phyloP scores from a whole-genome alignment of 2,888 invertebrate genomes.

The Microctonus aethiopoides region DNA sequence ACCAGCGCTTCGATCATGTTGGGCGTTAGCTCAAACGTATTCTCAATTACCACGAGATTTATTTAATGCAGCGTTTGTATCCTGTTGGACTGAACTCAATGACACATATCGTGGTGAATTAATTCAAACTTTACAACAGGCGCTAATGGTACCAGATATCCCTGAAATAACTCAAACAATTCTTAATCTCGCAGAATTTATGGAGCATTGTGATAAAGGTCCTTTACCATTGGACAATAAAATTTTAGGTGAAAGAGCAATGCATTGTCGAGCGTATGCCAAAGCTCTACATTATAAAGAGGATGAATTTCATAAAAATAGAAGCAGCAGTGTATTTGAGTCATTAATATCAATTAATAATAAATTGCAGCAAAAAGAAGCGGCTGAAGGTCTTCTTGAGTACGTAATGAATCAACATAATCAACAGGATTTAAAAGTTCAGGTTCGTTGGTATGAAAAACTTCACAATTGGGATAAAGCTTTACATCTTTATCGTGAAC shows the following conservation, averaged over 20 bases:
- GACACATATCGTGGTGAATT: constrained; percentile 85
- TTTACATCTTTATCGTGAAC: constrained; percentile 84
- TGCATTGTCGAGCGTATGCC: constrained; percentile 90
- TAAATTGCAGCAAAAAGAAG: constrained; percentile 97
- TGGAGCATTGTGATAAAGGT: constrained; percentile 99
- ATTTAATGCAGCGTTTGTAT: constrained; percentile 98
- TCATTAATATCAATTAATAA: constrained; percentile 97
- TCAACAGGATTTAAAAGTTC: constrained; percentile 70
- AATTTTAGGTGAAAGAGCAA: constrained; percentile 90
- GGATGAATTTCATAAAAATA: constrained; percentile 89
- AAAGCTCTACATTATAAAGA: constrained; percentile 91
- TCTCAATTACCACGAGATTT: constrained; percentile 94
- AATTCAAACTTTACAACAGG: constrained; percentile 87
- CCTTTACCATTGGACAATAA: constrained; percentile 90
- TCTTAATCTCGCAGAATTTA: constrained; percentile 97
- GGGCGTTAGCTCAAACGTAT: constrained; percentile 92
- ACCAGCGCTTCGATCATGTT: constrained; percentile 92
- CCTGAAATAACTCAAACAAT: constrained; percentile 97
- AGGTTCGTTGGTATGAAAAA: constrained; percentile 98
- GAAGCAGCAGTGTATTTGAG: constrained; percentile 89
- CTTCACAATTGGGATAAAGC: constrained; percentile 99
- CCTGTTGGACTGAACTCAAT: constrained; percentile 97
- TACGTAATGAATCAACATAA: constrained; percentile 87
- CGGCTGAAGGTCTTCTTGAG: constrained; percentile 92
- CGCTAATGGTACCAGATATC: constrained; percentile 90